phyloP scores from a whole-genome alignment of 2,113 vertebrate species.

The Suncus etruscus region DNA sequence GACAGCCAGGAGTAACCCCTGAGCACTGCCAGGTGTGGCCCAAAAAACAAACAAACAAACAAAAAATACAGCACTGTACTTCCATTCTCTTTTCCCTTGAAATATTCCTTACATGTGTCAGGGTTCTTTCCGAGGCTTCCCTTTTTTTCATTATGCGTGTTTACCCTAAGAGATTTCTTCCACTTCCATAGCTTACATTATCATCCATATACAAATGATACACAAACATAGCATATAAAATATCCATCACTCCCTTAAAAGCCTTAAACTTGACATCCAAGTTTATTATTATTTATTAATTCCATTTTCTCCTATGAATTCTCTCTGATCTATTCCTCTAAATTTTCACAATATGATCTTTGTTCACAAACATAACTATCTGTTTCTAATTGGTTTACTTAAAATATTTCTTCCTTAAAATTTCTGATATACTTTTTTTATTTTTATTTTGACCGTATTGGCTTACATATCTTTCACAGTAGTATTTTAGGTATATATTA shows the following conservation, averaged over 20 bases:
- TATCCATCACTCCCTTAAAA: neutral
- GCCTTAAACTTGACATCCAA: neutral
- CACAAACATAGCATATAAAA: neutral
- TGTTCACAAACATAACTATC: constrained; percentile 40
- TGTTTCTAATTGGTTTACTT: constrained; percentile 1
- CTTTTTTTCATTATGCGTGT: neutral
- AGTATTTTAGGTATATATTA: too few species aligned
- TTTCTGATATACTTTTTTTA: too few species aligned
- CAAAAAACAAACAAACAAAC: too few species aligned
- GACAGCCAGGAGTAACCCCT: too few species aligned
- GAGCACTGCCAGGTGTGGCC: too few species aligned
- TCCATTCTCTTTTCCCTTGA: constrained; percentile 41
- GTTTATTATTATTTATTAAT: neutral
- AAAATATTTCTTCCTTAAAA: constrained; percentile 21
- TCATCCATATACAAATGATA: neutral
- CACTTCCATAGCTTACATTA: neutral
- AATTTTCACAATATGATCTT: neutral
- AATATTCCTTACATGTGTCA: neutral
- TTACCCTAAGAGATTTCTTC: neutral
- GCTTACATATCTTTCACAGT: too few species aligned
- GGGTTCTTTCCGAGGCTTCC: neutral
- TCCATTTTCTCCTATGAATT: neutral
- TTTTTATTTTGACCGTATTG: too few species aligned
- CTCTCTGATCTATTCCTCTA: neutral
- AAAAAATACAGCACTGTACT: neutral